A percentile compares a stretch with the other conserved stretches of the same genome.
Conservation (phyloP, 2,797 vertebrate species). For the Smutsia gigantea region DNA sequence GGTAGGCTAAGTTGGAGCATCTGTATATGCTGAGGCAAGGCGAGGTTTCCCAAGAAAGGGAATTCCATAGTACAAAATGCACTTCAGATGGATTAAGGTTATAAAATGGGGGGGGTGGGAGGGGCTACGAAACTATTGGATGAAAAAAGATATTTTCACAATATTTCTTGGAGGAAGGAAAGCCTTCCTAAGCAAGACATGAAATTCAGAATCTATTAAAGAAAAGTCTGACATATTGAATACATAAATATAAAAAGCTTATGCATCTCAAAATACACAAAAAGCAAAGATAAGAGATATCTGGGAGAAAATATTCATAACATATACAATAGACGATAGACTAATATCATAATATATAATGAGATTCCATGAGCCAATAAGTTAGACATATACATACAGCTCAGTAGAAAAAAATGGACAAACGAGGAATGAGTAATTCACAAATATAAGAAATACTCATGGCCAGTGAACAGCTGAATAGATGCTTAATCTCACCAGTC, state of each 20-base stretch:
- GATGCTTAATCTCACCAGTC: background rate
- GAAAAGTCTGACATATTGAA: constrained; percentile 51
- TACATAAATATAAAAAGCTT: constrained; percentile 60
- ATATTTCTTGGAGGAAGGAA: constrained; percentile 48
- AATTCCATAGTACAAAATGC: background rate
- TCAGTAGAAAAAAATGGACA: background rate
- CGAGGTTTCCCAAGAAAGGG: constrained; percentile 55
- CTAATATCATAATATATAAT: background rate
- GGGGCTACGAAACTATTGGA: constrained; percentile 67
- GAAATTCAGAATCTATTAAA: constrained; percentile 67
- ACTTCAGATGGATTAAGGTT: constrained; percentile 62
- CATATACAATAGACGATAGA: constrained; percentile 25
- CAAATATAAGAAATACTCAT: background rate
- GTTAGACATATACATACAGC: background rate
- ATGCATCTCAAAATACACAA: background rate
- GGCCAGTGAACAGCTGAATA: background rate
- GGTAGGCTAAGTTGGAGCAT: background rate
- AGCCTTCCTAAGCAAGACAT: constrained; percentile 46
- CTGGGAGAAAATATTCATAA: constrained; percentile 36
- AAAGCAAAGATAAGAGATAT: constrained; percentile 52
- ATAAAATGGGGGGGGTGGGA: constrained; percentile 47
- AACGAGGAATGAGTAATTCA: background rate
- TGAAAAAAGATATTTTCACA: constrained; percentile 70
- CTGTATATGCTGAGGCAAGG: background rate
- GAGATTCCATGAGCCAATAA: background rate